A percentile compares a stretch with the other conserved stretches of the same genome.
Conservation (phyloP, 2,797 vertebrate species). For the Furcifer pardalis region DNA sequence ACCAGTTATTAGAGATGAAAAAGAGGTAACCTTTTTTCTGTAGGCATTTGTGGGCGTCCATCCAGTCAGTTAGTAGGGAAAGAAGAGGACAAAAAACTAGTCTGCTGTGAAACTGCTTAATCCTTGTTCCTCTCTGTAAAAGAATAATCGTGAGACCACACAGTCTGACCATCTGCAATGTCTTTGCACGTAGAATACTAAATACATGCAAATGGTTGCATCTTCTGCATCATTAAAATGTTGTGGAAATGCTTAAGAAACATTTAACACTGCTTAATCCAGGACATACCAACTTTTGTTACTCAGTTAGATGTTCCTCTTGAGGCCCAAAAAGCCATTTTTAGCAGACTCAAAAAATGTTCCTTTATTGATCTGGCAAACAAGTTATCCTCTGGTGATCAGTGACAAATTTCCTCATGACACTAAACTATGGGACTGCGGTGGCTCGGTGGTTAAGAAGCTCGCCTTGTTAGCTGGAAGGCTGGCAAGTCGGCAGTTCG, state of each 20-base stretch:
- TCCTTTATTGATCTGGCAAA: constrained; percentile 22
- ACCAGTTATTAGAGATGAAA: constrained; percentile 91
- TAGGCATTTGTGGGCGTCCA: not conserved
- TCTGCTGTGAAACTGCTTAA: not conserved
- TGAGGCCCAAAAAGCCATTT: constrained; percentile 33
- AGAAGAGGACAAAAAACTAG: not conserved
- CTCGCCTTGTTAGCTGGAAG: too few species aligned
- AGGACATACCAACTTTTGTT: constrained; percentile 2
- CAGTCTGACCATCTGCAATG: not conserved
- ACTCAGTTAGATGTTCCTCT: constrained; percentile 13
- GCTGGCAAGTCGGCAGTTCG: too few species aligned
- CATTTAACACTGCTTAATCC: not conserved
- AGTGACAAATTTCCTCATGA: not conserved
- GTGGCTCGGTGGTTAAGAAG: too few species aligned
- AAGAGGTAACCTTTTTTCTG: constrained; percentile 83
- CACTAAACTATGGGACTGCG: too few species aligned
- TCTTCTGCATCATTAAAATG: not conserved
- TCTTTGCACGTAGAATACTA: constrained; percentile 7
- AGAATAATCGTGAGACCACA: constrained; percentile 20
- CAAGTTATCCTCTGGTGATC: not conserved
- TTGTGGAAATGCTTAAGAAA: constrained; percentile 14
- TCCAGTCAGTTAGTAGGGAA: not conserved
- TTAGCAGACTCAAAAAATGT: constrained; percentile 30
- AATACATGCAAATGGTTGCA: constrained; percentile 8
- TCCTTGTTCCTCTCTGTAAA: not conserved